Evolutionary conservation across 2,888 invertebrate species (phyloP), one percentile per base, ranked within the genome.

Genomic region (Cerastis rubricosa): DNA sequence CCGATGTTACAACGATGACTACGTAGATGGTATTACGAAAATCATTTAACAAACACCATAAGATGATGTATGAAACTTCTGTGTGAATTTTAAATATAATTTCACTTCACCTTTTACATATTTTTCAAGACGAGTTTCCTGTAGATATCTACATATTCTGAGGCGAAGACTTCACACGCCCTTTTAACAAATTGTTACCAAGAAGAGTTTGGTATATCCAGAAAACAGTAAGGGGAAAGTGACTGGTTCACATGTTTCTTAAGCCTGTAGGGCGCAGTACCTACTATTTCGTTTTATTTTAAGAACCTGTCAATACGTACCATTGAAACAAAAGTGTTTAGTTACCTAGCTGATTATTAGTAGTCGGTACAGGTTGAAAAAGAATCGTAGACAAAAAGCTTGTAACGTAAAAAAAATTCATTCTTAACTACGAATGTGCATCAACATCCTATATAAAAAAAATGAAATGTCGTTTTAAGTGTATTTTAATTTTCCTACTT

Each of bases 401-500:
- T 9, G 17, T 17, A 14, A 59, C 59, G 29, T 61, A 19, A 61
- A 61, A 35, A 61, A 22, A 40, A 5, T 35, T 47, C 4, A 29
- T 17, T 11, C 14, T 17, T 35, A 40, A 40, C 17, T n/a, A 49
- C 19, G 7, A 71, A 19, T 45, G 22, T 69, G 51, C 45, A 65
- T 64, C 49, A 79, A n/a, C 45, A 72, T 57, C 3, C 17, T 59
- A 43, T 57, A 65, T n/a, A 40, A 64, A 35, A 59, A 67, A 45
- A 54, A 74, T 64, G 3, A 73, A 76, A 76, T 76, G 57, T 84
- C 74, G 59, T 79, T 43, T 67, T 59, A 43, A 51, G 40, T 70
- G 51, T 45, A 61, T 75, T 76, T 74, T 59, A 61, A 78, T 75
- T 86, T 79, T 81, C 74, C 54, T 80, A 79, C 63, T 85, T 83